Evolutionary conservation across 2,888 invertebrate species (phyloP), one percentile per base, ranked within the genome.

Genomic region (Eristalis tenax): DNA sequence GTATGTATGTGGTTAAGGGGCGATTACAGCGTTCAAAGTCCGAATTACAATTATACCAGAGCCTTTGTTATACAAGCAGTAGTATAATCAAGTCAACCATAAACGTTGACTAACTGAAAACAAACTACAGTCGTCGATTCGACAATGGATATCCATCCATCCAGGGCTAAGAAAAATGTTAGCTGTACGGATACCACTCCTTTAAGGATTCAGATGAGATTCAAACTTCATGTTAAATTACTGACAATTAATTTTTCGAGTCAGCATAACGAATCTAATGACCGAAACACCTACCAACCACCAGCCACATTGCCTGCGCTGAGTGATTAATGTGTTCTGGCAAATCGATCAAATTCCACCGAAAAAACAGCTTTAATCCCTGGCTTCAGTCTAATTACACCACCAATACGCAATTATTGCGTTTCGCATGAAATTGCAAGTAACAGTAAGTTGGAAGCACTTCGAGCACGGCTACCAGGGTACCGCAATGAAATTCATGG

Each of bases 381-480:
- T 22, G 32, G 15, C 22, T 61, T 69, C 43, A 32, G n/a, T 75
- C 70, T 76, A 82, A 77, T 77, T 81, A 77, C 69, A 81, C 73
- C 81, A 56, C 43, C 50, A 50, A 2, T 73, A 35, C n/a, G 18
- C 61, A 75, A 57, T 79, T 78, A 86, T 86, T 82, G 43, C 56
- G 15, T 70, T 77, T 74, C 69, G 40, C 50, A 50, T 40, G 65
- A 78, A 77, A 50, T 77, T 81, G 81, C 85, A 26, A 50, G 85
- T 85, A 65, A 63, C 61, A 22, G 63, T 26, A 28, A 43, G 57
- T 64, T 56, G 43, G 63, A 61, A 68, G 35, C 10, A 63, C 66
- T 64, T 66, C 63, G 32, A 4, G 6, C 32, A 40, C 38, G 40
- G 66, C 38, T 22, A 3, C 43, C 50, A n/a, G 59, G 26, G 15